Conservation (phyloP, 2,888 invertebrate genomes). For the Villa cingulata region DNA sequence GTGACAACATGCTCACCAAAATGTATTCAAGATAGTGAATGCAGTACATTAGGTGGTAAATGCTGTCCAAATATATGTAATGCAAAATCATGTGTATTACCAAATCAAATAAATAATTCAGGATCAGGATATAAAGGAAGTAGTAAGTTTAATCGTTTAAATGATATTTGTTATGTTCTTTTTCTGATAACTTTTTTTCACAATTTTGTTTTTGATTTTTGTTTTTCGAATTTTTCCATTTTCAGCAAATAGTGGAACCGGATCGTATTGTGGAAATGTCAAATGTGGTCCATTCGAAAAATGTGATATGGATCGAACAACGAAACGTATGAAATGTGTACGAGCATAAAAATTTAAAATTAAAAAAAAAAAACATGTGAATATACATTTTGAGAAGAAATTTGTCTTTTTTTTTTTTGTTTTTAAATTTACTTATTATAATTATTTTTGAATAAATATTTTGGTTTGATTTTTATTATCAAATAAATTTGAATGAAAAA, state of each 20-base stretch:
- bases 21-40: slow-evolving; percentile 52
- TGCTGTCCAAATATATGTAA: slow-evolving; percentile 61
- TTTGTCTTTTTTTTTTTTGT: not conserved
- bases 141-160: slow-evolving; percentile 20
- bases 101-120: slow-evolving; percentile 28
- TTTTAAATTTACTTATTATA: not conserved
- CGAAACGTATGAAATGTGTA: slow-evolving; percentile 53
- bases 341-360: too few relatives aligned
- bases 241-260: slow-evolving; percentile 35
- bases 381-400: not conserved
- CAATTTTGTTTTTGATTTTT: not conserved
- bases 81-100: slow-evolving; percentile 48
- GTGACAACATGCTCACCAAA: slow-evolving; percentile 54
- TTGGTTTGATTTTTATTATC: too few relatives aligned
- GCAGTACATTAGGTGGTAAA: slow-evolving; percentile 46
- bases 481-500: too few relatives aligned
- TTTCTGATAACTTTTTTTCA: not conserved
- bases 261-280: slow-evolving; percentile 52
- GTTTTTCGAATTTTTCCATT: slow-evolving; percentile 5
- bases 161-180: too few relatives aligned
- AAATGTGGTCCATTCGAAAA: slow-evolving; percentile 55
- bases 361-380: too few relatives aligned
- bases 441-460: not conserved
- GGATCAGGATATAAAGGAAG: slow-evolving; percentile 32
- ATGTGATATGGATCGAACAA: slow-evolving; percentile 49